Conservation (phyloP, 2,888 invertebrate species). For the Microplitis deprimator region DNA sequence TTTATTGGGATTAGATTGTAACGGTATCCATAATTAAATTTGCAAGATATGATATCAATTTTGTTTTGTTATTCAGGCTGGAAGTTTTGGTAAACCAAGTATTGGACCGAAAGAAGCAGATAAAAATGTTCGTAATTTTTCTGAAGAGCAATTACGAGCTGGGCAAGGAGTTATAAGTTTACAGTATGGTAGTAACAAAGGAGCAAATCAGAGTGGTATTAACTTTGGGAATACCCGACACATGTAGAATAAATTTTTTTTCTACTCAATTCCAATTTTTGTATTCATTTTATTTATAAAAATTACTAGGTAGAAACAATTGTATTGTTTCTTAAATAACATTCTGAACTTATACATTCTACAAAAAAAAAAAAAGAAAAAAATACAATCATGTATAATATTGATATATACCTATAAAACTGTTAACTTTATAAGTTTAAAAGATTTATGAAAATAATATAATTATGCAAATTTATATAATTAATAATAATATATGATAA, state of each 20-base stretch:
- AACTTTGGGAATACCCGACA: constrained; percentile 98
- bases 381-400: background rate
- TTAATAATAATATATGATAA: background rate
- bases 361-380: background rate
- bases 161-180: constrained; percentile 94
- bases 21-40: background rate
- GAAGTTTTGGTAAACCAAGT: constrained; percentile 86
- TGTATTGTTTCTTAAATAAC: background rate
- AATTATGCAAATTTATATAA: background rate
- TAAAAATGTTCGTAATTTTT: constrained; percentile 93
- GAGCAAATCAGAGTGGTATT: constrained; percentile 96
- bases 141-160: constrained; percentile 93
- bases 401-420: background rate
- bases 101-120: constrained; percentile 98
- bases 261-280: background rate
- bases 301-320: background rate
- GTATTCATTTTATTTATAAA: background rate
- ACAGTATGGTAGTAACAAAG: constrained; percentile 98
- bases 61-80: constrained; percentile 75
- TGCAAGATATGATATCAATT: constrained; percentile 30
- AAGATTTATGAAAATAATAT: background rate
- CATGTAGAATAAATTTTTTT: constrained; percentile 79
- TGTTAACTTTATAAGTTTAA: background rate
- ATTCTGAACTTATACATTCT: background rate
- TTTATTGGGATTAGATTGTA: background rate